These are phyloP conservation scores for Lasioglossum calceatum DNA, from an alignment of 2,888 invertebrate species.

Conservation along the genomic window DNA sequence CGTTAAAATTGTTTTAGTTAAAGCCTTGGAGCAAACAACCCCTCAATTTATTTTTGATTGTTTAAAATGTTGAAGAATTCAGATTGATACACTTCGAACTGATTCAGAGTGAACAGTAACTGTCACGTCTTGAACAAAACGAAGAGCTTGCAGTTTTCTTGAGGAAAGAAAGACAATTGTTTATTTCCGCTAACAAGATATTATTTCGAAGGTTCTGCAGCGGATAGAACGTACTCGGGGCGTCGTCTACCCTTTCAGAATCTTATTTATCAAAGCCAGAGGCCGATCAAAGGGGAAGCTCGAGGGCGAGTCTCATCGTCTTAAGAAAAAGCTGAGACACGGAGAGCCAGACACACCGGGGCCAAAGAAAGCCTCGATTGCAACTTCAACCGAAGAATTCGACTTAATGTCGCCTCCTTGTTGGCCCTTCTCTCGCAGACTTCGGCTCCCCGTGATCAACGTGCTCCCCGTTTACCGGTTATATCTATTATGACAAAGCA, in stretches of 20 bases:
- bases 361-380: background rate
- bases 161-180: background rate
- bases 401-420: background rate
- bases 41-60: background rate
- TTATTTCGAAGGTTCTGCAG: background rate
- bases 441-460: constrained; percentile 29
- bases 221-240: background rate
- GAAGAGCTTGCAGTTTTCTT: too few relatives aligned
- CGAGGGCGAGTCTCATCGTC: background rate
- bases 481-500: constrained; percentile 50
- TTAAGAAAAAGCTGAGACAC: background rate
- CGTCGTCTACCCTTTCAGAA: constrained; percentile 1
- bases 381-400: constrained; percentile 13
- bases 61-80: background rate
- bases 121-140: too few relatives aligned
- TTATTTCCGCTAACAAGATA: background rate
- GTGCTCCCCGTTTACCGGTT: constrained; percentile 28
- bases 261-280: constrained; percentile 10
- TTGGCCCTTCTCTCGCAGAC: background rate
- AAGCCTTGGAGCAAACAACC: too few relatives aligned
- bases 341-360: background rate
- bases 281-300: constrained; percentile 1
- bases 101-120: background rate
- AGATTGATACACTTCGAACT: background rate
- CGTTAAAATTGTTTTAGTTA: too few relatives aligned